Evolutionary conservation across 1,140 invertebrate genomes (phyloP).

Genomic region (Macrotrachela quadricornifera): DNA sequence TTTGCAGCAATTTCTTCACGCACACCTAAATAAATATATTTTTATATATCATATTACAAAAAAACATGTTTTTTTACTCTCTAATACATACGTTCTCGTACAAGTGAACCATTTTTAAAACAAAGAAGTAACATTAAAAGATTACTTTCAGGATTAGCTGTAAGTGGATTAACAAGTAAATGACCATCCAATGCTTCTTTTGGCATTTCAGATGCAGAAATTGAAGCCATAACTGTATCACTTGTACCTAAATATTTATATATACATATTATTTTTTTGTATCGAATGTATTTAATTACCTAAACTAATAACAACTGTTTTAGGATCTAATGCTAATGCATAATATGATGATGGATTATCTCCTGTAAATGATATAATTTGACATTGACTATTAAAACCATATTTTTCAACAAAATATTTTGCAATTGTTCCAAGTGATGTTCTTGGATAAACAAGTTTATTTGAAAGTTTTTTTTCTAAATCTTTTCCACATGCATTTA

Average conservation of each 20-base stretch:
- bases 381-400: conserved; percentile 53
- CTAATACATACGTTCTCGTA: conserved; percentile 60
- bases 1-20: no score
- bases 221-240: conserved; percentile 64
- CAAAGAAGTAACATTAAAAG: conserved; percentile 27
- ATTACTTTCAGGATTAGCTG: background rate
- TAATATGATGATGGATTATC: conserved; percentile 47
- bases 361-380: conserved; percentile 67
- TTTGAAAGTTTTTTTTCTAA: conserved; percentile 40
- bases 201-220: conserved; percentile 35
- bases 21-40: no score
- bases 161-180: conserved; percentile 59
- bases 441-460: background rate
- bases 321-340: background rate
- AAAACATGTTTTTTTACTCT: conserved; percentile 33
- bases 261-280: no score
- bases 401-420: conserved; percentile 60
- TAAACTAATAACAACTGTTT: conserved; percentile 7
- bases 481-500: conserved; percentile 49
- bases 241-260: conserved; percentile 75
- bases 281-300: no score
- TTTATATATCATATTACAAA: conserved; percentile 31
- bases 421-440: conserved; percentile 41
- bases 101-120: conserved; percentile 79
- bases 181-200: conserved; percentile 48